Evolutionary conservation across 2,888 invertebrate species (phyloP).

Genomic region (Nebria salina): DNA sequence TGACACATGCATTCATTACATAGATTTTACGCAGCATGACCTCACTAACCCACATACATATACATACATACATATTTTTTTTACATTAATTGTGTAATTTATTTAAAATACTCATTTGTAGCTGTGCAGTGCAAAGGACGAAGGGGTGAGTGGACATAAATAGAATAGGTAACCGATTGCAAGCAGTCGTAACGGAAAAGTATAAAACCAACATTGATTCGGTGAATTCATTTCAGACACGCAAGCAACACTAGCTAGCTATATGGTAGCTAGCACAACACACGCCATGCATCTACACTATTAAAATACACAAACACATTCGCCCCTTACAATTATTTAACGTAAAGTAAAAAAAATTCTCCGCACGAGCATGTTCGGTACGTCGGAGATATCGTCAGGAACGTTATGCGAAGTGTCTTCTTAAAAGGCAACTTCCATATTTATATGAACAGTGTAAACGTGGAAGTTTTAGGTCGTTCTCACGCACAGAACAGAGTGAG

Average conservation of each 20-base stretch:
- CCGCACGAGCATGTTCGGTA: too few relatives aligned
- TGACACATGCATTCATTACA: not conserved
- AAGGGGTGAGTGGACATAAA: not conserved
- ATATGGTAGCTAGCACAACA: not conserved
- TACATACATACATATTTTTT: not conserved
- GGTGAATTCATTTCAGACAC: not conserved
- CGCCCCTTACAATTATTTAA: not conserved
- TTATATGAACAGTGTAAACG: not conserved
- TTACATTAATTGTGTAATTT: not conserved
- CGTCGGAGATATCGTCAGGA: not conserved
- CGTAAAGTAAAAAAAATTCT: not conserved
- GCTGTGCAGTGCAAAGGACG: not conserved
- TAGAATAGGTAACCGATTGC: not conserved
- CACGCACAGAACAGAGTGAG: not conserved
- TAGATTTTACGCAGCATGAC: not conserved
- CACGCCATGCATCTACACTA: not conserved
- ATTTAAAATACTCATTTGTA: not conserved
- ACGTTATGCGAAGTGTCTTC: not conserved
- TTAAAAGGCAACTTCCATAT: not conserved
- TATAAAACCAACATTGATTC: not conserved
- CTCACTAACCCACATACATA: not conserved
- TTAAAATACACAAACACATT: not conserved
- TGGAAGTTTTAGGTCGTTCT: not conserved
- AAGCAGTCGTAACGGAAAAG: not conserved
- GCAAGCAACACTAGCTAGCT: not conserved